These are phyloP conservation scores for Diabrotica undecimpunctata DNA, from an alignment of 1,140 invertebrate genomes.

Conservation along the genomic window DNA sequence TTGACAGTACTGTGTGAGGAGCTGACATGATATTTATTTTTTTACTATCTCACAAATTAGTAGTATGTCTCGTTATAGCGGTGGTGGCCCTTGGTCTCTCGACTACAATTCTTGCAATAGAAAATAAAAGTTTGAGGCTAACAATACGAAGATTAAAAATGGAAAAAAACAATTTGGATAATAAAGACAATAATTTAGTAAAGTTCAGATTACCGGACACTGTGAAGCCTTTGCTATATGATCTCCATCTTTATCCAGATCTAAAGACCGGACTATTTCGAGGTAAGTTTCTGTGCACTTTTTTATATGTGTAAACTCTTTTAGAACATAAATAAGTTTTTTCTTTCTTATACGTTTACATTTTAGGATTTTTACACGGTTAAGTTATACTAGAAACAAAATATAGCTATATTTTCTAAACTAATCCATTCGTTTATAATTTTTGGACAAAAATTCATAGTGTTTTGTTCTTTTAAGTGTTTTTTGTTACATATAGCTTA, in stretches of 20 bases:
- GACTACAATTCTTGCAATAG: constrained; percentile 31
- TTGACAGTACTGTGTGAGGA: too few relatives aligned
- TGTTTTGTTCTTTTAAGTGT: too few relatives aligned
- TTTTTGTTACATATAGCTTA: too few relatives aligned
- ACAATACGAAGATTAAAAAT: constrained; percentile 20
- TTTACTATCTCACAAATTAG: constrained; percentile 29
- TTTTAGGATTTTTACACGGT: too few relatives aligned
- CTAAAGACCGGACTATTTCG: constrained; percentile 61
- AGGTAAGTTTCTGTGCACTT: constrained; percentile 49
- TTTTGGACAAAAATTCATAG: too few relatives aligned
- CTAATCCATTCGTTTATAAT: too few relatives aligned
- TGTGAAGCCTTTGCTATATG: constrained; percentile 69
- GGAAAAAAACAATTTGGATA: constrained; percentile 8
- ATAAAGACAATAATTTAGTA: constrained; percentile 28
- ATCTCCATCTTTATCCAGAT: constrained; percentile 71
- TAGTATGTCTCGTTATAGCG: constrained; percentile 29
- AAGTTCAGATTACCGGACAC: constrained; percentile 52
- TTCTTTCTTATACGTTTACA: too few relatives aligned
- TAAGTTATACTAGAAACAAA: too few relatives aligned
- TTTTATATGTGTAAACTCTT: not conserved
- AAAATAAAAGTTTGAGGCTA: constrained; percentile 24
- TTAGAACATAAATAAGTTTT: too few relatives aligned
- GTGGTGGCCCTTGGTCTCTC: constrained; percentile 28
- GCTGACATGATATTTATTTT: constrained; percentile 12
- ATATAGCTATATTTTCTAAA: too few relatives aligned